Evolutionary conservation across 2,113 vertebrate species (phyloP).

Genomic region (Todiramphus chloris): DNA sequence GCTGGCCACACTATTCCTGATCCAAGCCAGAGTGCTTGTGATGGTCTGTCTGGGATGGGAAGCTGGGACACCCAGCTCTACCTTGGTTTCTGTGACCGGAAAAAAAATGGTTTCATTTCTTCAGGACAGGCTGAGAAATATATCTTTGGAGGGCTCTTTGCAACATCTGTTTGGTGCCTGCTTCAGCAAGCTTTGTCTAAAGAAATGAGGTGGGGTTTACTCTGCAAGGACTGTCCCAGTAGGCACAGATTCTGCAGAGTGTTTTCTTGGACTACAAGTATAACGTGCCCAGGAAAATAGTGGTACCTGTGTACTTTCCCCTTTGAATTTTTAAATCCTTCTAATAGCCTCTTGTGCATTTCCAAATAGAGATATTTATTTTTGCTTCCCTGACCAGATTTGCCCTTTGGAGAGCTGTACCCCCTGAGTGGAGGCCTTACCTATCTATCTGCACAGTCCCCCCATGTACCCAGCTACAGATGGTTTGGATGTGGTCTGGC

Average conservation of each 20-base stretch:
- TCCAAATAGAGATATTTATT: not conserved
- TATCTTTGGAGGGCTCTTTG: not conserved
- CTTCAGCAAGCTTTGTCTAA: not conserved
- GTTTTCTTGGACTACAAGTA: not conserved
- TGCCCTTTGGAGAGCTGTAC: not conserved
- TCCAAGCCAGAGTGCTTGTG: no score
- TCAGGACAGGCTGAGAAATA: not conserved
- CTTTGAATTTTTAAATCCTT: not conserved
- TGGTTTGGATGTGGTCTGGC: not conserved
- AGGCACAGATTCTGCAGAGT: not conserved
- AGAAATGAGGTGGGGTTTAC: not conserved
- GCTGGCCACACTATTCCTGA: no score
- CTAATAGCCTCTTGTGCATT: not conserved
- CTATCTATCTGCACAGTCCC: not conserved
- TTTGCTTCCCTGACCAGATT: not conserved
- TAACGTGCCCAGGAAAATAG: not conserved
- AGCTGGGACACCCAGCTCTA: not conserved
- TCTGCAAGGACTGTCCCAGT: not conserved
- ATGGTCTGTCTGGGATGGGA: not conserved
- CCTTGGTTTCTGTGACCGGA: not conserved
- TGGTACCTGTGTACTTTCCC: not conserved
- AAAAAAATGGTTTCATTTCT: not conserved
- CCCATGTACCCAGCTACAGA: not conserved
- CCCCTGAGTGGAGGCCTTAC: not conserved
- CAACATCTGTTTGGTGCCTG: not conserved